These are phyloP conservation scores for Phylloscopus trochiloides DNA, from an alignment of 2,113 vertebrate genomes.

Conservation along the genomic window DNA sequence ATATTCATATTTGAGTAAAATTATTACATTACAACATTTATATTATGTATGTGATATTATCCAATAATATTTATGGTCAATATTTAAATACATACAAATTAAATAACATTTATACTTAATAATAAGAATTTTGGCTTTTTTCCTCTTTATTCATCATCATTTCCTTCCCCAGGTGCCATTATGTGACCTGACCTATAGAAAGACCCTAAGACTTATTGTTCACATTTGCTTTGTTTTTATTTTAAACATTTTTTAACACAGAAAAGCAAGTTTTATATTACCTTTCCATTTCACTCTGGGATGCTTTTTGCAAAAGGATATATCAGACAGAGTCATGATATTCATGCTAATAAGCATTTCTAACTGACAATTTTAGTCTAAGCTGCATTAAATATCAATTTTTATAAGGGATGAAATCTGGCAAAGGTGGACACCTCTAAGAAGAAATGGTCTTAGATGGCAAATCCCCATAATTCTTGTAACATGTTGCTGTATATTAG, in stretches of 20 bases:
- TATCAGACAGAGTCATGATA: background rate
- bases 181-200: background rate
- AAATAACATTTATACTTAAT: background rate
- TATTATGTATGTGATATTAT: no score
- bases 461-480: background rate
- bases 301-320: background rate
- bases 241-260: background rate
- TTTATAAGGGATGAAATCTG: background rate
- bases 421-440: background rate
- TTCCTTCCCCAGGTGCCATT: background rate
- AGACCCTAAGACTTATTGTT: background rate
- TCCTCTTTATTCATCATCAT: background rate
- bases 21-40: background rate
- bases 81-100: background rate
- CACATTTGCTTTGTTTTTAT: background rate
- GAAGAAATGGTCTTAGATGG: background rate
- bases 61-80: background rate
- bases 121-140: background rate
- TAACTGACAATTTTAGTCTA: background rate
- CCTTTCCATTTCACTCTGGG: background rate
- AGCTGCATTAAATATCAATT: background rate
- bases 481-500: rapidly evolving
- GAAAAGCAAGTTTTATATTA: background rate
- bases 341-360: background rate
- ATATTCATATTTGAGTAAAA: background rate